These are phyloP conservation scores for Philopedon plagiatum DNA, from an alignment of 2,888 invertebrate species.

Conservation along the genomic window DNA sequence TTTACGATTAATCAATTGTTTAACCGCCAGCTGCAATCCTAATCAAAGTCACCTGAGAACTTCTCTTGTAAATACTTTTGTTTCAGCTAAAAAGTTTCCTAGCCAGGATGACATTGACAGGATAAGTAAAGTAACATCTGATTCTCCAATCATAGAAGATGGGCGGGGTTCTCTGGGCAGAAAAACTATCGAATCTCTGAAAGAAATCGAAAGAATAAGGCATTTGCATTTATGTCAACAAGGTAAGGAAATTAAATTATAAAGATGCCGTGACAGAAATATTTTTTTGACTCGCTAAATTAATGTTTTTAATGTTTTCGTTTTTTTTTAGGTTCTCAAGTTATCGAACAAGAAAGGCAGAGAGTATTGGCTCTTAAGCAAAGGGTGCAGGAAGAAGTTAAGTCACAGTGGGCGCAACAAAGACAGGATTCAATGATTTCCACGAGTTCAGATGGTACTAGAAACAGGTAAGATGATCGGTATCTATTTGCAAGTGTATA, in stretches of 20 bases:
- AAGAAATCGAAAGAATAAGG: conserved; percentile 91
- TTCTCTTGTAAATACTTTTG: too few relatives aligned
- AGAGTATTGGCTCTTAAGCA: conserved; percentile 89
- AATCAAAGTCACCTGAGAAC: too few relatives aligned
- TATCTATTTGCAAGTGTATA: too few relatives aligned
- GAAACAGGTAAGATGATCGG: conserved; percentile 45
- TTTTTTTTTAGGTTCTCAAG: conserved; percentile 81
- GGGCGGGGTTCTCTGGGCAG: conserved; percentile 80
- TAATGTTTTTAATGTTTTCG: too few relatives aligned
- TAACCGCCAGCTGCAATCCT: too few relatives aligned
- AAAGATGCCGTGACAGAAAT: too few relatives aligned
- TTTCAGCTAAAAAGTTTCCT: conserved; percentile 68
- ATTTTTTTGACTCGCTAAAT: too few relatives aligned
- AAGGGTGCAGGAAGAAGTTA: conserved; percentile 90
- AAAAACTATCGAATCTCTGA: conserved; percentile 87
- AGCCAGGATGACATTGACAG: conserved; percentile 91
- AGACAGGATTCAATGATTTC: conserved; percentile 69
- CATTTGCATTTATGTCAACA: conserved; percentile 90
- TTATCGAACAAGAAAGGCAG: conserved; percentile 91
- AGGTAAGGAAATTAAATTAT: conserved; percentile 72
- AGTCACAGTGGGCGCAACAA: conserved; percentile 86
- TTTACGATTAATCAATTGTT: too few relatives aligned
- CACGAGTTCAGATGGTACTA: conserved; percentile 34
- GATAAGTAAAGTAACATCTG: conserved; percentile 89
- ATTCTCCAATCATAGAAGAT: conserved; percentile 83